These are phyloP conservation scores for Oceanodroma tethys DNA, from an alignment of 2,113 vertebrate species.

Conservation along the genomic window DNA sequence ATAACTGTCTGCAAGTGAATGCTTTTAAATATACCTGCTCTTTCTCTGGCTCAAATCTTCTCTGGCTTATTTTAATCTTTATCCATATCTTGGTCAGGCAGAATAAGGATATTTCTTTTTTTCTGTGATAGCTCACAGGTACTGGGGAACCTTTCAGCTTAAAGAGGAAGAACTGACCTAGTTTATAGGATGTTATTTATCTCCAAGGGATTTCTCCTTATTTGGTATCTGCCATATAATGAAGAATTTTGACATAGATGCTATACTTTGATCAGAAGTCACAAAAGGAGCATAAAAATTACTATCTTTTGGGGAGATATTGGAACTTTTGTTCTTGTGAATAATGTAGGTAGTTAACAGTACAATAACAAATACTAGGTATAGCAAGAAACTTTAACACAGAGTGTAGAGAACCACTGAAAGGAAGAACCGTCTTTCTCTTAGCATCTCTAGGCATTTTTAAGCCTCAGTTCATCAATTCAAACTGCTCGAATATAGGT, in stretches of 20 bases:
- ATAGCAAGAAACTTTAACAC: not conserved
- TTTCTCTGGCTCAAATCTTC: not conserved
- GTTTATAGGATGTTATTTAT: conserved; percentile 42
- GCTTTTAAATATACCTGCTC: conserved; percentile 39
- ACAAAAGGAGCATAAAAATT: not conserved
- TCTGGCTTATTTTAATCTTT: conserved; percentile 34
- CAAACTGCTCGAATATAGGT: not conserved
- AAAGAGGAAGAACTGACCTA: conserved; percentile 48
- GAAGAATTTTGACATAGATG: not conserved
- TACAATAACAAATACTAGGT: not conserved
- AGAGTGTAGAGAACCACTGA: not conserved
- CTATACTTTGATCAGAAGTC: conserved; percentile 27
- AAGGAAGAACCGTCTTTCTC: not conserved
- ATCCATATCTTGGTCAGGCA: conserved; percentile 14
- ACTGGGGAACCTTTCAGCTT: not conserved
- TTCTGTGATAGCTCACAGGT: not conserved
- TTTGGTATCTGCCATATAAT: not conserved
- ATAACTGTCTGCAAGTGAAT: conserved; percentile 43
- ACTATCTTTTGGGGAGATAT: not conserved
- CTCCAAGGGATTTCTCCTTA: not conserved
- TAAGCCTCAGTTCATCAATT: not conserved
- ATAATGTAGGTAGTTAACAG: not conserved
- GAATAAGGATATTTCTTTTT: conserved; percentile 7
- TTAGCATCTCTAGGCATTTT: not conserved
- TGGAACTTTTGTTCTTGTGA: conserved; percentile 9